phyloP scores from a whole-genome alignment of 2,797 vertebrate species.

The Chiloscyllium punctatum region DNA sequence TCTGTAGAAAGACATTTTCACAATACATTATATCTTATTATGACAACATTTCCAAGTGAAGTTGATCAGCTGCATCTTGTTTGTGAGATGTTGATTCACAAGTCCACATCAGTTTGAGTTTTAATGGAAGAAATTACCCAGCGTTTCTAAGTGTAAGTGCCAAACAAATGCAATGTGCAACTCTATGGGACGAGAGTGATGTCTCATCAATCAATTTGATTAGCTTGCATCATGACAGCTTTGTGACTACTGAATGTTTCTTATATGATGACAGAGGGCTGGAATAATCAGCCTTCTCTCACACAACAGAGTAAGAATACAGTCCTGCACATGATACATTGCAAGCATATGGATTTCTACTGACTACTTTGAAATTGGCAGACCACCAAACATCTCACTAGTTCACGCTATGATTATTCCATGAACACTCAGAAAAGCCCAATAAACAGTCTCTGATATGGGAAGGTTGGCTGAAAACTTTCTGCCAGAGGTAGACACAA shows the following conservation, averaged over 20 bases:
- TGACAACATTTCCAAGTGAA: background rate
- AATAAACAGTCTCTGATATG: no score
- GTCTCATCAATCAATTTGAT: background rate
- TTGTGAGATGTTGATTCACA: background rate
- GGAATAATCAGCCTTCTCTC: background rate
- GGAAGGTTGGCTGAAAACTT: no score
- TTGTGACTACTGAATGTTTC: background rate
- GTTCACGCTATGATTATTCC: background rate
- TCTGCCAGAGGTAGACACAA: no score
- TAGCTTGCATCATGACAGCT: background rate
- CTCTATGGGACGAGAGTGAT: background rate
- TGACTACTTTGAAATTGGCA: background rate
- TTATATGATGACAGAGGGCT: background rate
- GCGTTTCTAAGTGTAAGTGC: no score
- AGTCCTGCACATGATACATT: background rate
- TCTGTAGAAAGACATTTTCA: background rate
- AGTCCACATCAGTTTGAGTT: background rate
- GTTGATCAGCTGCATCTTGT: background rate
- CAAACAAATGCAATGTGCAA: background rate
- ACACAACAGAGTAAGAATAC: background rate
- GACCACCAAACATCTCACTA: background rate
- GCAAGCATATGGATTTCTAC: no score
- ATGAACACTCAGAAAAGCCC: background rate
- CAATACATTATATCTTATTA: conserved; percentile 27
- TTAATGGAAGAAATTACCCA: background rate